Conservation (phyloP, 2,888 invertebrate genomes). For the Scaptomyza flava region DNA sequence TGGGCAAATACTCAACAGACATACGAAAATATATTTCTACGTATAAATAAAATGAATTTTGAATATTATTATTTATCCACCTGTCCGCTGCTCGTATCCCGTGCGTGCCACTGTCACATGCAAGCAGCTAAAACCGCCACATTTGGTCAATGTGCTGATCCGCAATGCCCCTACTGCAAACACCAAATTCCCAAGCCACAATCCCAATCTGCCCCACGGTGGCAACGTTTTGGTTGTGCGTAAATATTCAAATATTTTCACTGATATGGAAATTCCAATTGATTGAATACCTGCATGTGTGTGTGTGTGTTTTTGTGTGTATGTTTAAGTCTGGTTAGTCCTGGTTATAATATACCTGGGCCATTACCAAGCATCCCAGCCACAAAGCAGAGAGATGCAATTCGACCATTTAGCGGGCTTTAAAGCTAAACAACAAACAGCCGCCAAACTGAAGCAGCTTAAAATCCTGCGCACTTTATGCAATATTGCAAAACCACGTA, state of each 20-base stretch:
- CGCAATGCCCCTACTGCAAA: neutral
- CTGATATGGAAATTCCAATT: constrained; percentile 77
- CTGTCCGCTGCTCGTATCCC: neutral
- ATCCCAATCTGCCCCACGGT: neutral
- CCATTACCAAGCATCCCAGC: constrained; percentile 1
- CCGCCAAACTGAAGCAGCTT: constrained; percentile 23
- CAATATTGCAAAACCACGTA: constrained; percentile 64
- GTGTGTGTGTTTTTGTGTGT: constrained; percentile 16
- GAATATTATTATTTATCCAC: constrained; percentile 60
- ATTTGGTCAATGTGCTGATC: constrained; percentile 25
- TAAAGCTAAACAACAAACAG: constrained; percentile 63
- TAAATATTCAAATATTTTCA: constrained; percentile 77
- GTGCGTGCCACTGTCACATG: constrained; percentile 10
- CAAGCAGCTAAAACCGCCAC: constrained; percentile 33
- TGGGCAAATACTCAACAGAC: constrained; percentile 31
- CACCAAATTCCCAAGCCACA: constrained; percentile 10
- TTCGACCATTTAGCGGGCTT: constrained; percentile 23
- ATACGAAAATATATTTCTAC: neutral
- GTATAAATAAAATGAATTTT: constrained; percentile 56
- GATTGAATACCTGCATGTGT: constrained; percentile 60
- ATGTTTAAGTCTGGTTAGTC: neutral
- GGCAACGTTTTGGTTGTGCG: constrained; percentile 31
- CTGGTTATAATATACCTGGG: constrained; percentile 12
- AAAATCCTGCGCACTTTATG: constrained; percentile 60
- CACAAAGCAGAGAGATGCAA: constrained; percentile 4